Evolutionary conservation across 2,888 invertebrate species (phyloP).

Genomic region (Sphaerophoria taeniata): DNA sequence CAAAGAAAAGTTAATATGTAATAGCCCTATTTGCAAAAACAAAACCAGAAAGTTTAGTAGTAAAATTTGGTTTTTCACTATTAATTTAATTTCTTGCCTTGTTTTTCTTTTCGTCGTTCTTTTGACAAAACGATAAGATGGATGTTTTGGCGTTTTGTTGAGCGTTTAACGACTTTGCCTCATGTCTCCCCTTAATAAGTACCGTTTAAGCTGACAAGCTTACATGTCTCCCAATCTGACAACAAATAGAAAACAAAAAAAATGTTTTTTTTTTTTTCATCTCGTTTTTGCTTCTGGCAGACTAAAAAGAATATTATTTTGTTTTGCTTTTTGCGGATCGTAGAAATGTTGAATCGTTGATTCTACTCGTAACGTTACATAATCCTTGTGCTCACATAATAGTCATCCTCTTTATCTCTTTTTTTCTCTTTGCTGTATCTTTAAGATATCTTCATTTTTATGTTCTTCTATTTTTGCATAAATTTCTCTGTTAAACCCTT

Average conservation of each 20-base stretch:
- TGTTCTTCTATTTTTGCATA: slow-evolving; percentile 38
- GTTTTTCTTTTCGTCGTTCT: slow-evolving; percentile 6
- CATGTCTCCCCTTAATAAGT: slow-evolving; percentile 14
- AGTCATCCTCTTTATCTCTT: slow-evolving; percentile 19
- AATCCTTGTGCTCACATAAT: slow-evolving; percentile 65
- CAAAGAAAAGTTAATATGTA: slow-evolving; percentile 4
- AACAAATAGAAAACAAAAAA: neutral
- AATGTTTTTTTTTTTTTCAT: slow-evolving; percentile 7
- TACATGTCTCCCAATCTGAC: slow-evolving; percentile 19
- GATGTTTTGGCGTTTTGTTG: slow-evolving; percentile 13
- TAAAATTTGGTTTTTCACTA: slow-evolving; percentile 9
- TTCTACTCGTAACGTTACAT: slow-evolving; percentile 42
- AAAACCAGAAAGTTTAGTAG: neutral
- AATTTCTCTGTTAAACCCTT: slow-evolving; percentile 49
- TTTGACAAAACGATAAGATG: slow-evolving; percentile 56
- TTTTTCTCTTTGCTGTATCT: neutral
- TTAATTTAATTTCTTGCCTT: neutral
- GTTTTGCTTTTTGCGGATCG: slow-evolving; percentile 42
- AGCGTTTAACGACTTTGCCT: slow-evolving; percentile 34
- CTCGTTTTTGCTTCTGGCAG: neutral
- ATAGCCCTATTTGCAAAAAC: slow-evolving; percentile 28
- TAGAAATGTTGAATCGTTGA: neutral
- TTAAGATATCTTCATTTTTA: slow-evolving; percentile 34
- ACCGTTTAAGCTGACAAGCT: slow-evolving; percentile 37
- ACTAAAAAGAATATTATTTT: slow-evolving; percentile 4